Evolutionary conservation across 1,140 invertebrate genomes (phyloP).

Genomic region (Apis laboriosa): DNA sequence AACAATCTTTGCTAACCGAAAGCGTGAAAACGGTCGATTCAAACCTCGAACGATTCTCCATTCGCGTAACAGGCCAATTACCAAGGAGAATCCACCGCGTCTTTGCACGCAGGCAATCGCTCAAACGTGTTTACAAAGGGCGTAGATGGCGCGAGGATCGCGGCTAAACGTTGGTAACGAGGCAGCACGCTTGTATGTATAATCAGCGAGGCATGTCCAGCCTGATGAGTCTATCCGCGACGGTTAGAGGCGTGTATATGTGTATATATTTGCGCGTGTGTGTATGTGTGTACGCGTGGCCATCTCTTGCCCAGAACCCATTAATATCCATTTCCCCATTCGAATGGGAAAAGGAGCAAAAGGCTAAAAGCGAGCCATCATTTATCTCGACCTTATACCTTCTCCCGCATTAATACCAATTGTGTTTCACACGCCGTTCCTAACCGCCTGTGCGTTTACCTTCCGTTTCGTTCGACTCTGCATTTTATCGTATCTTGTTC

Average conservation of each 20-base stretch:
- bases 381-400: slow-evolving; percentile 72
- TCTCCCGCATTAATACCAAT: slow-evolving; percentile 74
- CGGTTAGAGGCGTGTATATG: slow-evolving; percentile 27
- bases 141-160: not conserved
- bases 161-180: slow-evolving; percentile 59
- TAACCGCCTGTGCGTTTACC: not conserved
- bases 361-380: slow-evolving; percentile 68
- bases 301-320: slow-evolving; percentile 60
- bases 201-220: slow-evolving; percentile 60
- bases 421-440: slow-evolving; percentile 67
- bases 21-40: not conserved
- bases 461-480: too few relatives aligned
- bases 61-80: not conserved
- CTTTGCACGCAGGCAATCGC: not conserved
- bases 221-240: slow-evolving; percentile 60
- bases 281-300: slow-evolving; percentile 19
- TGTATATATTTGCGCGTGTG: slow-evolving; percentile 1
- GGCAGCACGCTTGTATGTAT: slow-evolving; percentile 58
- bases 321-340: slow-evolving; percentile 76
- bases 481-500: too few relatives aligned
- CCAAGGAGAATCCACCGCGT: not conserved
- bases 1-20: not conserved
- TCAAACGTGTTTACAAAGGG: slow-evolving; percentile 19
- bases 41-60: not conserved
- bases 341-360: slow-evolving; percentile 69